Evolutionary conservation across 1,140 invertebrate genomes (phyloP).

Genomic region (Heliothis virescens): DNA sequence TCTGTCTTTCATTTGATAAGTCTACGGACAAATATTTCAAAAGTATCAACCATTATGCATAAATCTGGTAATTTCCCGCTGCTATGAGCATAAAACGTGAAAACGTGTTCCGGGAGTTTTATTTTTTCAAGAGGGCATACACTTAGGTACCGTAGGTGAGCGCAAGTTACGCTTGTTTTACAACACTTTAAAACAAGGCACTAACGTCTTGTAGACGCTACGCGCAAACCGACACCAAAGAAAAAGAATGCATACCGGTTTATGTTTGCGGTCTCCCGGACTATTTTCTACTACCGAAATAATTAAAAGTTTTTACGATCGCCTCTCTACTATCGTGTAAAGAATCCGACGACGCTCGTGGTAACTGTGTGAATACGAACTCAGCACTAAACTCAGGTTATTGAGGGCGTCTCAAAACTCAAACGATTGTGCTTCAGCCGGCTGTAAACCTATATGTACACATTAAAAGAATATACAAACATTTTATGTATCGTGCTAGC

Average conservation of each 20-base stretch:
- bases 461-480: conserved; percentile 37
- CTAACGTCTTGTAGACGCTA: conserved; percentile 71
- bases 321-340: conserved; percentile 64
- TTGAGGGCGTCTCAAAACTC: conserved; percentile 54
- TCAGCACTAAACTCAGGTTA: conserved; percentile 61
- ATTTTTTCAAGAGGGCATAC: conserved; percentile 69
- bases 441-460: conserved; percentile 46
- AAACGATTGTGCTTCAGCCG: conserved; percentile 42
- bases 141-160: conserved; percentile 50
- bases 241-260: conserved; percentile 79
- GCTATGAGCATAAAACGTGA: conserved; percentile 38
- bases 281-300: conserved; percentile 75
- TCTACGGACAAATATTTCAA: background rate
- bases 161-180: conserved; percentile 78
- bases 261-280: conserved; percentile 77
- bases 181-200: conserved; percentile 83
- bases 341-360: conserved; percentile 59
- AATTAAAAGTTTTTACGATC: conserved; percentile 85
- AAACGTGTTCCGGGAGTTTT: conserved; percentile 42
- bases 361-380: conserved; percentile 55
- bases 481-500: conserved; percentile 17
- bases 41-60: conserved; percentile 2
- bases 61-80: conserved; percentile 20
- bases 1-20: no score
- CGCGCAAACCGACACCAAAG: conserved; percentile 56